Evolutionary conservation across 92 coral and sea anemone genomes (phyloP).

Genomic region (Metridium senile): DNA sequence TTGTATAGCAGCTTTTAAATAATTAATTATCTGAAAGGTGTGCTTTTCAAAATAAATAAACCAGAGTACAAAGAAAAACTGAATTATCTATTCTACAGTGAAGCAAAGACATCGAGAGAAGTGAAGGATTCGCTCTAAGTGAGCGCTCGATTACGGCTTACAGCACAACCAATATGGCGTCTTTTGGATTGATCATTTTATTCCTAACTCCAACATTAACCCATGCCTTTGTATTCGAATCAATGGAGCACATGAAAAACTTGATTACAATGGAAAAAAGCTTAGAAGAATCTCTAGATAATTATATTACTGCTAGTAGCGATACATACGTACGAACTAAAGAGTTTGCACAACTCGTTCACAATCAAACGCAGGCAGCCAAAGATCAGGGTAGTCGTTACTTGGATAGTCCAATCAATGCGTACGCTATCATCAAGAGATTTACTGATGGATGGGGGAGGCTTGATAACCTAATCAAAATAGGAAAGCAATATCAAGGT

Average conservation of each 20-base stretch:
- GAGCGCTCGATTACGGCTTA: no score
- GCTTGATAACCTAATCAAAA: slow-evolving; percentile 31
- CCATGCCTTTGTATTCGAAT: slow-evolving; percentile 53
- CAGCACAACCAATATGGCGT: slow-evolving; percentile 28
- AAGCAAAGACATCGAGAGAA: background rate
- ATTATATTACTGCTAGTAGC: slow-evolving; percentile 49
- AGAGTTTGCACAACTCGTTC: slow-evolving; percentile 58
- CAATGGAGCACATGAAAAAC: slow-evolving; percentile 72
- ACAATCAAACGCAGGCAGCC: slow-evolving; percentile 36
- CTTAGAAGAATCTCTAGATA: slow-evolving; percentile 64
- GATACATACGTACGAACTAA: slow-evolving; percentile 44
- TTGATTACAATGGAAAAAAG: slow-evolving; percentile 68
- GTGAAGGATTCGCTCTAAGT: no score
- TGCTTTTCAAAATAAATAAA: background rate
- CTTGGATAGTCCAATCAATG: slow-evolving; percentile 49
- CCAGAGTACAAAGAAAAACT: background rate
- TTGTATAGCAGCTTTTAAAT: background rate
- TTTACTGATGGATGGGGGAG: slow-evolving; percentile 64
- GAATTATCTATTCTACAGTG: background rate
- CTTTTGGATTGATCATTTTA: background rate
- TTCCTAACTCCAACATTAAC: background rate
- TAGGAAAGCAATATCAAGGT: slow-evolving; percentile 63
- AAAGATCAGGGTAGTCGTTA: slow-evolving; percentile 35
- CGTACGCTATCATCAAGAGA: slow-evolving; percentile 59
- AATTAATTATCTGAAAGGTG: background rate